A percentile compares a stretch with the other conserved stretches of the same genome.
Conservation (phyloP, 2,113 vertebrate species). For the Leucopsar rothschildi region DNA sequence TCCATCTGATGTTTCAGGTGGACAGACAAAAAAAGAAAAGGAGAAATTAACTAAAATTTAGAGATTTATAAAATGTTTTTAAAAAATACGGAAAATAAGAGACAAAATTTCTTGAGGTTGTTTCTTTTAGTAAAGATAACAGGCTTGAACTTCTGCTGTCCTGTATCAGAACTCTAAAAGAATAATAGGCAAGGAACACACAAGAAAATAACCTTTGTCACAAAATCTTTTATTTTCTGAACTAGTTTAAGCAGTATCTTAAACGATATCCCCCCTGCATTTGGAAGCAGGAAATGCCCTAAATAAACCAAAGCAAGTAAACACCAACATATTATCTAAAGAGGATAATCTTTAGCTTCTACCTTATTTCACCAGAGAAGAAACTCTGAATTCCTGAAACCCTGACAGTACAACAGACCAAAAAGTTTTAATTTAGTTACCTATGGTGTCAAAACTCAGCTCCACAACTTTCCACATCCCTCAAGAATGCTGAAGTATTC, state of each 20-base stretch:
- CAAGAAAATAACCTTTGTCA: background rate
- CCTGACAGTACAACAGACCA: background rate
- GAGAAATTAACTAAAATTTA: background rate
- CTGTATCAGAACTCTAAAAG: background rate
- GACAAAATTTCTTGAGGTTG: background rate
- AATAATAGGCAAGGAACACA: background rate
- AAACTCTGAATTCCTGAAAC: background rate
- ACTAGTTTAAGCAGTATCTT: background rate
- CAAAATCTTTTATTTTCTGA: background rate
- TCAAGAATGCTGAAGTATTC: background rate
- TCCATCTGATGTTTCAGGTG: background rate
- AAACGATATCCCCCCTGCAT: background rate
- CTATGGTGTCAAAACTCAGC: background rate
- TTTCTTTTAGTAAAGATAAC: background rate
- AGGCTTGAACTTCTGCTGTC: background rate
- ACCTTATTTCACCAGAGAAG: background rate
- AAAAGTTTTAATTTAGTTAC: background rate
- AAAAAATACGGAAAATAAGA: background rate
- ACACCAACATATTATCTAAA: background rate
- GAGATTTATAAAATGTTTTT: background rate
- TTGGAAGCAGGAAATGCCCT: background rate
- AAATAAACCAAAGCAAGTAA: background rate
- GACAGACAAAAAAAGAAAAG: background rate
- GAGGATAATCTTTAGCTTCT: background rate
- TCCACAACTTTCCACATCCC: background rate